These are phyloP conservation scores for Cavia aperea DNA, from an alignment of 2,113 vertebrate genomes.

Conservation along the genomic window DNA sequence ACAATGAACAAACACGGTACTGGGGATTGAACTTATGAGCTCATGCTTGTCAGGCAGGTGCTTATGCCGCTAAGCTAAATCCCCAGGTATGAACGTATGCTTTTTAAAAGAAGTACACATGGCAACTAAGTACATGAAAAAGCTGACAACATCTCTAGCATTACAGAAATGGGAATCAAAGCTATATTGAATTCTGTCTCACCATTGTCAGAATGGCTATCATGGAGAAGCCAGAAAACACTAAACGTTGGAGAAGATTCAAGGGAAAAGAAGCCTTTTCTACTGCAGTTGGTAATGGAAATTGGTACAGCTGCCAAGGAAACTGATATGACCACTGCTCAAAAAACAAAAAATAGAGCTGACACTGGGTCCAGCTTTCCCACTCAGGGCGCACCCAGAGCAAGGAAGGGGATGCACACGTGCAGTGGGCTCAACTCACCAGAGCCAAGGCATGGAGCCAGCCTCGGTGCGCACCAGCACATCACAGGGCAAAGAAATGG, in stretches of 20 bases:
- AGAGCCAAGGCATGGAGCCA: not conserved
- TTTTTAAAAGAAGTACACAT: no score
- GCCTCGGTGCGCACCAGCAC: not conserved
- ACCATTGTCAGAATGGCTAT: not conserved
- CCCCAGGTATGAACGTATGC: no score
- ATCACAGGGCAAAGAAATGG: not conserved
- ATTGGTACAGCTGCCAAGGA: no score
- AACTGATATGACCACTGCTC: not conserved
- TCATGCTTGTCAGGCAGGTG: no score
- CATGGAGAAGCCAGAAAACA: not conserved
- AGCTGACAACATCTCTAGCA: not conserved
- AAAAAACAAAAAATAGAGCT: not conserved
- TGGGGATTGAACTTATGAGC: no score
- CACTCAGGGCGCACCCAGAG: not conserved
- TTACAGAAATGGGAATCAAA: not conserved
- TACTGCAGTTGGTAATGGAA: no score
- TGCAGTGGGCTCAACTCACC: not conserved
- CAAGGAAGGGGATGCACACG: not conserved
- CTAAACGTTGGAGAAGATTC: not conserved
- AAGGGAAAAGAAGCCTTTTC: no score
- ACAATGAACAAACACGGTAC: not conserved
- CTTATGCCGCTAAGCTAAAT: no score
- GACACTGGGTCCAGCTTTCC: not conserved
- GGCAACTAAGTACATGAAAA: no score
- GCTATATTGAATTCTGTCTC: not conserved